A percentile compares a stretch with the other conserved stretches of the same genome.
phyloP scores from a whole-genome alignment of 2,113 vertebrate species.

The Clupea harengus region DNA sequence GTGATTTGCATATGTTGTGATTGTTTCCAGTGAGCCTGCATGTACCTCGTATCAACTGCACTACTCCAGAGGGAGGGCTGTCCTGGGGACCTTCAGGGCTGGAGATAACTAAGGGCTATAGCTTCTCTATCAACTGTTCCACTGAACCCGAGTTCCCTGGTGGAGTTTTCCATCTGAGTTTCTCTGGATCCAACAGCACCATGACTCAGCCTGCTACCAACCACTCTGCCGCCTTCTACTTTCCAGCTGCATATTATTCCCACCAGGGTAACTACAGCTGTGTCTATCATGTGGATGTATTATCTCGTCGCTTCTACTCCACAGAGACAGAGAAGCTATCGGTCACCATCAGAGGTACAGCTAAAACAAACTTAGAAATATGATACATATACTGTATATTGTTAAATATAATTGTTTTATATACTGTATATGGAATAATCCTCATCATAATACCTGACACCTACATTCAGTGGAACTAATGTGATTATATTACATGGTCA shows the following conservation, averaged over 20 bases:
- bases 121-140: constrained; percentile 45
- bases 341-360: not conserved
- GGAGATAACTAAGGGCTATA: constrained; percentile 29
- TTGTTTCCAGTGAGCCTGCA: constrained; percentile 31
- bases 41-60: constrained; percentile 28
- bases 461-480: too few relatives aligned
- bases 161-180: constrained; percentile 39
- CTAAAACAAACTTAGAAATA: not conserved
- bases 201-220: constrained; percentile 11
- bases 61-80: not conserved
- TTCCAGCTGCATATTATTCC: constrained; percentile 30
- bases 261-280: constrained; percentile 47
- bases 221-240: constrained; percentile 27
- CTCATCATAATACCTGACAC: not conserved
- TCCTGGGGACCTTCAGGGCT: not conserved
- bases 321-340: not conserved
- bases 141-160: constrained; percentile 37
- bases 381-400: not conserved
- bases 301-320: constrained; percentile 25
- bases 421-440: not conserved
- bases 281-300: constrained; percentile 36
- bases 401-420: not conserved
- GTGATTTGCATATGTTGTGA: too few relatives aligned
- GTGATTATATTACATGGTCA: not conserved
- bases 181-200: constrained; percentile 17